Evolutionary conservation across 2,113 vertebrate genomes (phyloP).

Genomic region (Triplophysa tibetana): DNA sequence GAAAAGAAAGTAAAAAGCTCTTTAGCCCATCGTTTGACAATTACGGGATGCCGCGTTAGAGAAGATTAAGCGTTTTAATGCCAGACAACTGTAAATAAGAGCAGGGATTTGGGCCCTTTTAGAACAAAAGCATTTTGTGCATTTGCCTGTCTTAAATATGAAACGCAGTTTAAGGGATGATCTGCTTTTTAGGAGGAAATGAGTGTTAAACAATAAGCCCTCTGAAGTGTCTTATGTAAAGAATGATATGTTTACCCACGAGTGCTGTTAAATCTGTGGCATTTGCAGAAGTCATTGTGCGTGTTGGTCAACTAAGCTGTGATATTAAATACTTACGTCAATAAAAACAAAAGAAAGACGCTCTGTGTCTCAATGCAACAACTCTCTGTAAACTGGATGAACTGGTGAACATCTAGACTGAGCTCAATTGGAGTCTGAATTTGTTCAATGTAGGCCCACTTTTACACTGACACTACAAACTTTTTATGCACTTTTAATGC

Average conservation of each 20-base stretch:
- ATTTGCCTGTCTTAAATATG: conserved; percentile 37
- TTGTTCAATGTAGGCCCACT: too few species aligned
- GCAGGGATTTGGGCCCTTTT: conserved; percentile 39
- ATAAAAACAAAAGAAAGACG: neutral
- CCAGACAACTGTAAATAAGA: conserved; percentile 59
- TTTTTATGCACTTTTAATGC: too few species aligned
- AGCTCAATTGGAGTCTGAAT: too few species aligned
- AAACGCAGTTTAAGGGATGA: conserved; percentile 51
- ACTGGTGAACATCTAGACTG: neutral
- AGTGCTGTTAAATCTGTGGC: conserved; percentile 40
- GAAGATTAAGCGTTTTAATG: conserved; percentile 57
- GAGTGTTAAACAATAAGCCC: conserved; percentile 44
- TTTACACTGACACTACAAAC: too few species aligned
- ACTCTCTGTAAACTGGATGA: neutral
- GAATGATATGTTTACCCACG: conserved; percentile 48
- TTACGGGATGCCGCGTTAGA: conserved; percentile 39
- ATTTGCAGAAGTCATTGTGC: conserved; percentile 31
- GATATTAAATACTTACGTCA: neutral
- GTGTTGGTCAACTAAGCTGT: conserved; percentile 10
- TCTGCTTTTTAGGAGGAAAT: conserved; percentile 48
- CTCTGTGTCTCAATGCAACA: neutral
- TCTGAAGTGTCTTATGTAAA: conserved; percentile 48
- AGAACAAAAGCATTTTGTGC: conserved; percentile 49
- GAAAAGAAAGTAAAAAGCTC: conserved; percentile 49
- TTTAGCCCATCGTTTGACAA: conserved; percentile 52